Base-by-base conservation (phyloP, 2,797 vertebrate species). In the Oreochromis grahami region DNA sequence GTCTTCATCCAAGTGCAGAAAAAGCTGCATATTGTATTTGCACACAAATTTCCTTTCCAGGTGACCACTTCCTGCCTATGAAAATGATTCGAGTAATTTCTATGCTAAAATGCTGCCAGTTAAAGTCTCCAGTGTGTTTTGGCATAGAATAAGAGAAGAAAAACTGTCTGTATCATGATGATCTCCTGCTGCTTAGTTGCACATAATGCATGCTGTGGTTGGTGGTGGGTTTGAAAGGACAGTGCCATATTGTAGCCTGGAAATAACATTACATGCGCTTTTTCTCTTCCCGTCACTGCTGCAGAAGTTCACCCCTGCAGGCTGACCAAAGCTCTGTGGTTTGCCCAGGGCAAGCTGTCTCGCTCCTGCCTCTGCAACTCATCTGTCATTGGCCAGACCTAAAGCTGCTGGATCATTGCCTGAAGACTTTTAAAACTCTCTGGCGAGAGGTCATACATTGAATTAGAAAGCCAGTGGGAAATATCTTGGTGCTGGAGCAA, bases 401-500 rank as follows among this genome's bases (percentile, higher is more conserved):
- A 89, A 92, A 95, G 92, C 92, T 94, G 93, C 94, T 93, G 93
- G 94, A 93, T 95, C 93, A 86, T 90, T 92, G 94, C 95, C 94
- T 89, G 93, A 94, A 96, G 96, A 96, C 95, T 95, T 96, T 95
- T 93, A 93, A 94, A 96, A 96, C 87, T 94, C 93, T 95, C 93
- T 88, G 91, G 94, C 90, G 88, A 95, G 95, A 96, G 96, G 96
- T 96, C 95, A 95, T 86, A 91, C 91, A 95, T 94, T 94, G 95
- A 96, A 96, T 96, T 95, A 93, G 94, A 93, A 93, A 93, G n/a
- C n/a, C n/a, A n/a, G n/a, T n/a, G n/a, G n/a, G n/a, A n/a, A n/a
- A n/a, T n/a, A n/a, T n/a, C n/a, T n/a, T n/a, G n/a, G n/a, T n/a
- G n/a, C n/a, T n/a, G n/a, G n/a, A n/a, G n/a, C n/a, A n/a, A n/a